These are phyloP conservation scores for Didymodactylos carnosus DNA, from an alignment of 2,888 invertebrate genomes.

Conservation along the genomic window DNA sequence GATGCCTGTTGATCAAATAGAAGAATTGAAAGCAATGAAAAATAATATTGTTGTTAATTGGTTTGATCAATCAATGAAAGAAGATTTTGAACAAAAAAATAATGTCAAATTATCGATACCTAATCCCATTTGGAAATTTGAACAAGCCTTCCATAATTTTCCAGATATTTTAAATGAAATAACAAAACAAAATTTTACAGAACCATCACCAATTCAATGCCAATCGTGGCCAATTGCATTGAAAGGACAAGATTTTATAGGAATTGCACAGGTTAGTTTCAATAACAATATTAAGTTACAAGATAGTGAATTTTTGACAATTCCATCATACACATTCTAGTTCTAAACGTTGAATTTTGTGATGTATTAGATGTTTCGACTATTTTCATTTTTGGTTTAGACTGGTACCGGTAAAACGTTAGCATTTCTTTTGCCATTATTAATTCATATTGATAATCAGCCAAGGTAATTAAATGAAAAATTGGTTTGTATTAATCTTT, in stretches of 20 bases:
- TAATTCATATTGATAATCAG: conserved; percentile 77
- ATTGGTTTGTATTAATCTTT: conserved; percentile 13
- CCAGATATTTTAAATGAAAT: conserved; percentile 66
- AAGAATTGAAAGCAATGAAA: conserved; percentile 38
- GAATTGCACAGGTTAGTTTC: conserved; percentile 74
- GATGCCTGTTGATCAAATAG: conserved; percentile 47
- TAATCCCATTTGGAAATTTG: conserved; percentile 58
- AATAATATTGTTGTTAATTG: conserved; percentile 45
- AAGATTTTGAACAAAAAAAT: conserved; percentile 17
- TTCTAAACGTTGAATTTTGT: too few species aligned
- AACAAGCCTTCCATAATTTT: conserved; percentile 58
- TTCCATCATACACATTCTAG: too few species aligned
- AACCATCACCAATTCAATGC: conserved; percentile 63
- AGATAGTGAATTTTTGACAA: too few species aligned
- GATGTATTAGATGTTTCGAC: too few species aligned
- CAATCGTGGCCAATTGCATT: conserved; percentile 85
- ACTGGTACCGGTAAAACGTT: conserved; percentile 63
- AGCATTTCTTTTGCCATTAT: conserved; percentile 71
- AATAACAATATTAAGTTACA: not conserved
- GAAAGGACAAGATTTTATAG: conserved; percentile 74
- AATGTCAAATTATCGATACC: conserved; percentile 37
- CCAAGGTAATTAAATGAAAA: conserved; percentile 39
- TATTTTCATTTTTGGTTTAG: conserved; percentile 18
- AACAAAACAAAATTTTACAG: conserved; percentile 53
- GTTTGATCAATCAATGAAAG: conserved; percentile 15